Percentiles rank a stretch among this genome's conserved stretches.
Conservation (phyloP, 1,140 invertebrate genomes). For the Holcopasites calliopsidis region DNA sequence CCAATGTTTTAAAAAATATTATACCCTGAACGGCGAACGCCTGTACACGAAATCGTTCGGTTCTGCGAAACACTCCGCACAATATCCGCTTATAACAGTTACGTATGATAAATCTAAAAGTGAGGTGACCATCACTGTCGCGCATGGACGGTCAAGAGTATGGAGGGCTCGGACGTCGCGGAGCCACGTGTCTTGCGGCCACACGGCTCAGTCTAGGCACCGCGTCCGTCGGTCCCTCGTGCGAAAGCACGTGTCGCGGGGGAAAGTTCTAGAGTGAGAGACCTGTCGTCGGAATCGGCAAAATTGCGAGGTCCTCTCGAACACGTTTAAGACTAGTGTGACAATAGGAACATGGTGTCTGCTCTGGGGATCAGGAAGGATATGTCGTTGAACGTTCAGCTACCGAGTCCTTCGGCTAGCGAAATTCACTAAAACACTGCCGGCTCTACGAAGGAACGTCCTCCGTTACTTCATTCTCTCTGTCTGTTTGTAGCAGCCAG, state of each 20-base stretch:
- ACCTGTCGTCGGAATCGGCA: conserved; percentile 10
- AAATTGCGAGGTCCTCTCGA: conserved; percentile 56
- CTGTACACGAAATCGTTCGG: too few relatives aligned
- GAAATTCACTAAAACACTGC: conserved; percentile 48
- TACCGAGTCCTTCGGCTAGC: conserved; percentile 24
- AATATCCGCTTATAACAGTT: conserved; percentile 40
- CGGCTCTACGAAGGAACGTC: background rate
- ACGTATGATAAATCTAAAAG: conserved; percentile 56
- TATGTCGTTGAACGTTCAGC: conserved; percentile 58
- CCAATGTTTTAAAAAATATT: background rate
- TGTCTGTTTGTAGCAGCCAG: background rate
- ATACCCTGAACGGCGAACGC: background rate
- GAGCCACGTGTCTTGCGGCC: conserved; percentile 71
- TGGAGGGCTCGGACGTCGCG: conserved; percentile 62
- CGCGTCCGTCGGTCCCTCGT: conserved; percentile 43
- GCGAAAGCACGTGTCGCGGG: conserved; percentile 41
- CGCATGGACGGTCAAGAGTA: conserved; percentile 75
- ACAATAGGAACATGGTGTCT: conserved; percentile 79
- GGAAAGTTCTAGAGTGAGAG: background rate
- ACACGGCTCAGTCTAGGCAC: conserved; percentile 75
- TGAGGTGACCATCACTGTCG: conserved; percentile 72
- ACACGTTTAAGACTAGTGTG: conserved; percentile 78
- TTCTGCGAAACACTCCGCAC: background rate
- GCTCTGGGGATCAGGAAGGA: conserved; percentile 60
- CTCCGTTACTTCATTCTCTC: too few relatives aligned